phyloP scores from a whole-genome alignment of 2,888 invertebrate genomes.

The Polymixis lichenea region DNA sequence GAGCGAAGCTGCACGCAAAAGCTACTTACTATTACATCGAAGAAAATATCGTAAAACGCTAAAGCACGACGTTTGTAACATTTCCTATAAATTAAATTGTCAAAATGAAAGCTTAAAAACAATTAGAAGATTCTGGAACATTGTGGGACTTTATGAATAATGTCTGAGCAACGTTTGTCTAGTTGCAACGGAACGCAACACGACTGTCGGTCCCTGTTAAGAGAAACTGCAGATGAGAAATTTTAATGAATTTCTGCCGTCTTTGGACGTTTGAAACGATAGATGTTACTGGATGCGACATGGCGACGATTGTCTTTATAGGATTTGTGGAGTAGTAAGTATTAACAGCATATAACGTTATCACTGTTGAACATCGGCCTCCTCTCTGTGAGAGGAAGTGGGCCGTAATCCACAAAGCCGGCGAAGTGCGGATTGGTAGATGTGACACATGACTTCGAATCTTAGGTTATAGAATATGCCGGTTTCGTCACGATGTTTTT shows the following conservation, averaged over 20 bases:
- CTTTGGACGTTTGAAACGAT: constrained; percentile 57
- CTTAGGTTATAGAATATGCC: not conserved
- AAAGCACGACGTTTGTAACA: not conserved
- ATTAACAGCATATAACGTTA: not conserved
- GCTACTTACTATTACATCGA: too few species aligned
- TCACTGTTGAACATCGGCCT: not conserved
- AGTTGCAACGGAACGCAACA: constrained; percentile 61
- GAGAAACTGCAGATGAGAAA: constrained; percentile 76
- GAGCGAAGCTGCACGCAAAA: too few species aligned
- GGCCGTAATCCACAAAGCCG: not conserved
- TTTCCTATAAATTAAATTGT: not conserved
- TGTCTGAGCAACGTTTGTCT: constrained; percentile 25
- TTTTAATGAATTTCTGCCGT: constrained; percentile 80
- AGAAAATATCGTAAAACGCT: not conserved
- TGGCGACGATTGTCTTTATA: not conserved
- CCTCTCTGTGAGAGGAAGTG: not conserved
- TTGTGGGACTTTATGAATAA: constrained; percentile 8
- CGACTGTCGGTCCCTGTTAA: constrained; percentile 57
- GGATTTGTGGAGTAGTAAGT: not conserved
- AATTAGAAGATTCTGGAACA: constrained; percentile 14
- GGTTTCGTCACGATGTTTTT: not conserved
- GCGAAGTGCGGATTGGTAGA: not conserved
- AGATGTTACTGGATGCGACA: constrained; percentile 58
- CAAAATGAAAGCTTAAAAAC: constrained; percentile 18
- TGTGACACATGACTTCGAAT: not conserved